These are phyloP conservation scores for Enteromius paludinosus DNA, from an alignment of 2,797 vertebrate genomes.

Conservation along the genomic window DNA sequence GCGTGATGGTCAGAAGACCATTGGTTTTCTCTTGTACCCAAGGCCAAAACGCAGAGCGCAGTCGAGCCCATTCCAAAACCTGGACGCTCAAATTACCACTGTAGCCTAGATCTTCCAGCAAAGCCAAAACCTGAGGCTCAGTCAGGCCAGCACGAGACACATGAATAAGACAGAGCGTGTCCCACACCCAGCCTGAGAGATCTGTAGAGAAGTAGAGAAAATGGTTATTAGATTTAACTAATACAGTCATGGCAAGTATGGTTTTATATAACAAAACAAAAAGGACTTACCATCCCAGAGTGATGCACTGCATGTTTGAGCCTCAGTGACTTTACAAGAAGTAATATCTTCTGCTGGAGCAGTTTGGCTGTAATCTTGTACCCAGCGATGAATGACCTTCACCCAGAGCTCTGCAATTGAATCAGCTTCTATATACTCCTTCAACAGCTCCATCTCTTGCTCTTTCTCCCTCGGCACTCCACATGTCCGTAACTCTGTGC, in stretches of 20 bases:
- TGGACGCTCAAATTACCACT: conserved; percentile 55
- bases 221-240: neutral
- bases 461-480: conserved; percentile 44
- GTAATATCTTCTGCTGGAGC: conserved; percentile 6
- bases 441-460: conserved; percentile 52
- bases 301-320: neutral
- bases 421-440: conserved; percentile 58
- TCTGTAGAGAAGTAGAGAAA: conserved; percentile 36
- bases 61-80: conserved; percentile 65
- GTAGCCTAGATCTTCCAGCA: conserved; percentile 67
- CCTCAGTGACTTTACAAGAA: conserved; percentile 17
- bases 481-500: conserved; percentile 61
- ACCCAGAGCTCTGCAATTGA: conserved; percentile 65
- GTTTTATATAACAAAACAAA: neutral
- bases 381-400: conserved; percentile 63
- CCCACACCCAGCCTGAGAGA: conserved; percentile 66
- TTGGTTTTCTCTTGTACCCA: conserved; percentile 70
- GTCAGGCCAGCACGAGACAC: conserved; percentile 62
- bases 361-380: conserved; percentile 66
- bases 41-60: conserved; percentile 56
- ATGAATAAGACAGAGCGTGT: conserved; percentile 65
- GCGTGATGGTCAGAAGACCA: conserved; percentile 64
- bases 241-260: neutral
- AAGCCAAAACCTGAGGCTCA: conserved; percentile 62
- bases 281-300: conserved; percentile 36